These are phyloP conservation scores for Phrynosoma platyrhinos DNA, from an alignment of 2,113 vertebrate genomes.

Conservation along the genomic window DNA sequence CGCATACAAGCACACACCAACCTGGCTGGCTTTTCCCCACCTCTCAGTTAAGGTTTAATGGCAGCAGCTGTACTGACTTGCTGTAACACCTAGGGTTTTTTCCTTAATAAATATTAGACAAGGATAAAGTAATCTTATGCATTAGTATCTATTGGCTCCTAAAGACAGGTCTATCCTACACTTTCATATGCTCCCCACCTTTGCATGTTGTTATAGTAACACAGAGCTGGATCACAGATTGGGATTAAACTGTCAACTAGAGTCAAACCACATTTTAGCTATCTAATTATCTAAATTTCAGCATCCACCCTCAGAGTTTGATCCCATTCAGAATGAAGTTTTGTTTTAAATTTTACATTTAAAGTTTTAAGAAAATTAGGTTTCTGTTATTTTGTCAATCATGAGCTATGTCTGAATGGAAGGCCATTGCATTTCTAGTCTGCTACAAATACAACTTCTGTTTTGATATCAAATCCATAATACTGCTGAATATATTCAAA, in stretches of 20 bases:
- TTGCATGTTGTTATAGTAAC: not conserved
- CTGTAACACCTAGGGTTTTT: conserved; percentile 17
- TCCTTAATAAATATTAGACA: conserved; percentile 28
- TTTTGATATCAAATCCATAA: not conserved
- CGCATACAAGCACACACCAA: conserved; percentile 18
- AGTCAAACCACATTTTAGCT: not conserved
- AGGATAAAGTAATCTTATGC: not conserved
- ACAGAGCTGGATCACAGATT: not conserved
- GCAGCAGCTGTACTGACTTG: conserved; percentile 53
- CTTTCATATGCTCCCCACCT: not conserved
- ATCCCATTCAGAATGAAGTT: not conserved
- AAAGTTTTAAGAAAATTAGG: not conserved
- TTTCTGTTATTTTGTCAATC: not conserved
- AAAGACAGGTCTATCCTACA: not conserved
- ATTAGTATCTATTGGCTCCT: not conserved
- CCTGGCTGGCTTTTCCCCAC: conserved; percentile 62
- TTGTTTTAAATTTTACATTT: not conserved
- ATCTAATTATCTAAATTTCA: conserved; percentile 13
- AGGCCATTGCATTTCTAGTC: not conserved
- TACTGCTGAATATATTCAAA: no score
- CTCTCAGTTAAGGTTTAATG: conserved; percentile 52
- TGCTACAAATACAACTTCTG: not conserved
- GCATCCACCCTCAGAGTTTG: not conserved
- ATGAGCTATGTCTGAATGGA: not conserved
- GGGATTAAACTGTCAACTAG: not conserved